phyloP scores from a whole-genome alignment of 2,888 invertebrate species.

The Eilema griseolum region DNA sequence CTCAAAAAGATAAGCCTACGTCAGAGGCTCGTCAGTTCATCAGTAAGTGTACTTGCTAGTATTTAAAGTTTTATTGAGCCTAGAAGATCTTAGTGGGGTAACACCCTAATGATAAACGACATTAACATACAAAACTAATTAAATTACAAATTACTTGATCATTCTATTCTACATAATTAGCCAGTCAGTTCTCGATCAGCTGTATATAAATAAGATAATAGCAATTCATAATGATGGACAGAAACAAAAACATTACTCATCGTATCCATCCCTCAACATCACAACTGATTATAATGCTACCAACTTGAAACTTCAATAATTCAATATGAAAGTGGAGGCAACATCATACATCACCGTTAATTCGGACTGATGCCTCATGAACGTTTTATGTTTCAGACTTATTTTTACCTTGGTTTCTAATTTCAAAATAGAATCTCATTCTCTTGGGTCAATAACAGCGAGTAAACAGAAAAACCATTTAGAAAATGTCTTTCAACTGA shows the following conservation, averaged over 20 bases:
- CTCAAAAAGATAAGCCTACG: too few species aligned
- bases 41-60: too few species aligned
- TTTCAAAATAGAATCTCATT: not conserved
- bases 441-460: not conserved
- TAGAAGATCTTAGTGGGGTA: too few species aligned
- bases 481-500: not conserved
- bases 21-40: too few species aligned
- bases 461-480: not conserved
- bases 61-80: too few species aligned
- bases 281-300: not conserved
- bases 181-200: not conserved
- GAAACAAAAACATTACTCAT: conserved; percentile 2
- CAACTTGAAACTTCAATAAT: conserved; percentile 32
- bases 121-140: too few species aligned
- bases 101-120: too few species aligned
- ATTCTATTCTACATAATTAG: not conserved
- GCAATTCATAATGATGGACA: not conserved
- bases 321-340: conserved; percentile 28
- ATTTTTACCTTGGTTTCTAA: conserved; percentile 3
- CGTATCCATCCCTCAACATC: conserved; percentile 9
- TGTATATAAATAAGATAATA: not conserved
- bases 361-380: conserved; percentile 34
- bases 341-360: conserved; percentile 43
- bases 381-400: conserved; percentile 33
- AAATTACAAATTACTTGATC: too few species aligned